Percentiles rank a stretch among this genome's conserved stretches.
phyloP scores from a whole-genome alignment of 2,113 vertebrate genomes.

The Chloebia gouldiae region DNA sequence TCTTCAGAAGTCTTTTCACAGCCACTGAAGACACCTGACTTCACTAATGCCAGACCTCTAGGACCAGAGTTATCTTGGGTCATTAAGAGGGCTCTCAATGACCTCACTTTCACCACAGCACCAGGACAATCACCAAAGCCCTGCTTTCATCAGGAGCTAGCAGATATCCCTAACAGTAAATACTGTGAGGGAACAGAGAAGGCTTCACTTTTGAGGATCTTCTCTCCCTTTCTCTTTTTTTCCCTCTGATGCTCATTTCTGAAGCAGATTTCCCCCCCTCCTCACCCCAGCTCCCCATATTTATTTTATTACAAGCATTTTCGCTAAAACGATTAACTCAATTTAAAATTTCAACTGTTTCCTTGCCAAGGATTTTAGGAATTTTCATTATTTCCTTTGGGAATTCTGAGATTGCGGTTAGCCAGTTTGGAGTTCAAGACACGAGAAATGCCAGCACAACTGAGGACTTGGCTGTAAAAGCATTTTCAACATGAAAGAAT shows the following conservation, averaged over 20 bases:
- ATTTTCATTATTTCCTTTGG: slow-evolving; percentile 70
- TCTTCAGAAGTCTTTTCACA: neutral
- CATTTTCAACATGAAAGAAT: slow-evolving; percentile 86
- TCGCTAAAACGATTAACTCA: slow-evolving; percentile 65
- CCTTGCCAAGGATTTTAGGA: slow-evolving; percentile 67
- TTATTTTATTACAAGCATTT: slow-evolving; percentile 68
- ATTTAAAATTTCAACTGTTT: slow-evolving; percentile 70
- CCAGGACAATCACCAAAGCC: neutral
- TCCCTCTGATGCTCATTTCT: neutral
- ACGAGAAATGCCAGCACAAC: slow-evolving; percentile 56
- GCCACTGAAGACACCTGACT: neutral
- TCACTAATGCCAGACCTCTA: neutral
- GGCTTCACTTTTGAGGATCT: neutral
- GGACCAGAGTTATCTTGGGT: neutral
- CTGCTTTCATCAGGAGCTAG: neutral
- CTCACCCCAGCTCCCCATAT: slow-evolving; percentile 31
- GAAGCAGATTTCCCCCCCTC: neutral
- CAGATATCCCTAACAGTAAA: neutral
- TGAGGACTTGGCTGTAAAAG: slow-evolving; percentile 71
- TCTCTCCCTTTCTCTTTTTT: neutral
- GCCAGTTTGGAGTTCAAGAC: slow-evolving; percentile 63
- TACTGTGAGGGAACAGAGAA: neutral
- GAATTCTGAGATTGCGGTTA: slow-evolving; percentile 62
- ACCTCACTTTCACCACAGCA: neutral
- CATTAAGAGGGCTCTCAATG: neutral